Percentiles rank a stretch among this genome's conserved stretches.
Evolutionary conservation across 2,113 vertebrate species (phyloP).

Genomic region (Notiomystis cincta): DNA sequence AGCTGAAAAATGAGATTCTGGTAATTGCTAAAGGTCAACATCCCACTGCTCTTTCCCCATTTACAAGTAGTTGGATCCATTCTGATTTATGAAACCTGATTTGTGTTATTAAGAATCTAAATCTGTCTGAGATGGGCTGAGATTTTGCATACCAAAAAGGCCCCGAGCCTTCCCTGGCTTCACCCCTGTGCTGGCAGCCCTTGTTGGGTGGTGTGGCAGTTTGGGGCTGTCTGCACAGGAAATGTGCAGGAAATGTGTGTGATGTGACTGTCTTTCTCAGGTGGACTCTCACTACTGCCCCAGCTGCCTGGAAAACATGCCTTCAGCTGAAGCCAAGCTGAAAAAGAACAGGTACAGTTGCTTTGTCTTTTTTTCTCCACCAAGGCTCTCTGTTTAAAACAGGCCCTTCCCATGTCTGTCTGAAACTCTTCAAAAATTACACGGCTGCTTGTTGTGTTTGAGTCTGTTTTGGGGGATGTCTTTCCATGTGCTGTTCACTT

Average conservation of each 20-base stretch:
- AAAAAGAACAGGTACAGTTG: constrained; percentile 92
- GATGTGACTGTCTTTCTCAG: constrained; percentile 61
- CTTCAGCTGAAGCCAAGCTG: constrained; percentile 97
- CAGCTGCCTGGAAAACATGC: constrained; percentile 99
- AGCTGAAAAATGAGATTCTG: background rate
- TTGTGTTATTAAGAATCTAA: background rate
- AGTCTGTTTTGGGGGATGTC: background rate
- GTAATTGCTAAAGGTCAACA: background rate
- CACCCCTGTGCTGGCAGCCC: background rate
- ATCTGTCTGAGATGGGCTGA: background rate
- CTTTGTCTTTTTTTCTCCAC: background rate
- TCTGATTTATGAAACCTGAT: background rate
- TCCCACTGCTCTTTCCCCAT: background rate
- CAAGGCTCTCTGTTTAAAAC: fast-evolving
- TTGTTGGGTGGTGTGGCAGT: fast-evolving
- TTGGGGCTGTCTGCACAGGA: background rate
- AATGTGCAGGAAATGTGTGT: fast-evolving
- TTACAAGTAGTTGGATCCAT: background rate
- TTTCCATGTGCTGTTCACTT: background rate
- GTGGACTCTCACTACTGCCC: constrained; percentile 99
- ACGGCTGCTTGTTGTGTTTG: background rate
- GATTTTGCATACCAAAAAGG: background rate
- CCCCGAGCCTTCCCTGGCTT: background rate
- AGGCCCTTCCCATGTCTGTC: fast-evolving
- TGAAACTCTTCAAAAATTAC: background rate